Base-by-base conservation (phyloP, 2,888 invertebrate genomes). In the Andrena dorsata region DNA sequence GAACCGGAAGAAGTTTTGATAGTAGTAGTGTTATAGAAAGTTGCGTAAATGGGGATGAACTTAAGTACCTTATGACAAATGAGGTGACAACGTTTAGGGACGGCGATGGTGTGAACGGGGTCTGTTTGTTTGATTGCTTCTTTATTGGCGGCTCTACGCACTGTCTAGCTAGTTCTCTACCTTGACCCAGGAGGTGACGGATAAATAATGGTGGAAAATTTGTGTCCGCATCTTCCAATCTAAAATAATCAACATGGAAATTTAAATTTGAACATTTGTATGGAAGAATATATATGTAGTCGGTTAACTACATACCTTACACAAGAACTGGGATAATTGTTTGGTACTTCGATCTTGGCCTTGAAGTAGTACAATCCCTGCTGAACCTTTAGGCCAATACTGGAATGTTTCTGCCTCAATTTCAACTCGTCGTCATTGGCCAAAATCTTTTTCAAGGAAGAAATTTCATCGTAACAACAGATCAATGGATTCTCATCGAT, bases 401-500 rank as follows among this genome's bases (percentile, higher is more conserved):
- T 94, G 0, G 96, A 96, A 28, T 94, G 94, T 90, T 96, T 96
- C 90, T 97, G 97, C 85, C 95, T 96, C 35, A 97, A 92, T 91
- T 96, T 96, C 4, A 97, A 91, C 88, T 96, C 96, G 90, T 96
- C 96, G 13, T 92, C 90, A 8, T 93, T 91, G 5, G 88, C 90
- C 4, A 96, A 90, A 28, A 95, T 92, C 80, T 94, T 94, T 85
- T 96, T 96, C 70, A 97, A 91, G 61, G 94, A 92, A 79, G 95
- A 94, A 80, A 97, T 96, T 93, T 97, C 97, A 90, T 96, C 96
- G 85, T 96, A 96, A 88, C 97, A 97, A 76, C 96, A 96, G 90
- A 96, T 96, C 3, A 97, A 93, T 0, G 96, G 96, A 94, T 97
- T 96, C 84, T 97, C 96, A 65, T 95, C 95, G 16, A 97, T 93